These are phyloP conservation scores for Saimiri boliviensis DNA, from an alignment of 2,113 vertebrate species.

Conservation along the genomic window DNA sequence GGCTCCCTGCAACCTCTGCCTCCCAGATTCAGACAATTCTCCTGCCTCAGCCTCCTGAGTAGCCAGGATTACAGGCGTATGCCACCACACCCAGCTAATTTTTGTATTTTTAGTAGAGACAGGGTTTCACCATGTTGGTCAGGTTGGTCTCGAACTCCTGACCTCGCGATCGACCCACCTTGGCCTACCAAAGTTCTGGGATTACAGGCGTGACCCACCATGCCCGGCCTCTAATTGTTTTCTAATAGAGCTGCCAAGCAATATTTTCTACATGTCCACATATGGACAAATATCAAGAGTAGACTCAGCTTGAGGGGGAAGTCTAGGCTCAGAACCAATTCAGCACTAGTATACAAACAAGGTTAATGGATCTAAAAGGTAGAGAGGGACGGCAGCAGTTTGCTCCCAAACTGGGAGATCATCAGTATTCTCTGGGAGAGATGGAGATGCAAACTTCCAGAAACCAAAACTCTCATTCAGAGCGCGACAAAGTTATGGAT, in stretches of 20 bases:
- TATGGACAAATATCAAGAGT: not conserved
- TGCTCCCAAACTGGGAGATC: not conserved
- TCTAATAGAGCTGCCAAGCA: not conserved
- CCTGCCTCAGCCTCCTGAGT: too few species aligned
- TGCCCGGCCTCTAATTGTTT: not conserved
- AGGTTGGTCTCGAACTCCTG: too few species aligned
- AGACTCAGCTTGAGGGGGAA: not conserved
- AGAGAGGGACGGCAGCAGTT: not conserved
- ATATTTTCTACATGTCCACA: not conserved
- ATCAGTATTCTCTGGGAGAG: not conserved
- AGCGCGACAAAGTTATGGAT: not conserved
- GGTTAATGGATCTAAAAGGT: not conserved
- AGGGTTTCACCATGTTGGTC: too few species aligned
- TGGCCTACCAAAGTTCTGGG: too few species aligned
- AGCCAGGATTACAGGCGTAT: too few species aligned
- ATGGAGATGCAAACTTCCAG: not conserved
- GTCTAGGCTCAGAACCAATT: not conserved
- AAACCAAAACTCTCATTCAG: not conserved
- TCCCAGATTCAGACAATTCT: too few species aligned
- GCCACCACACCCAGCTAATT: too few species aligned
- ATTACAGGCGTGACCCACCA: too few species aligned
- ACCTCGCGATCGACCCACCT: too few species aligned
- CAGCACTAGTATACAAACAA: not conserved
- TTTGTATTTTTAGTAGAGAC: too few species aligned
- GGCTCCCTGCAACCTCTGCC: too few species aligned